These are phyloP conservation scores for Felis chaus DNA, from an alignment of 2,113 vertebrate species.

Conservation along the genomic window DNA sequence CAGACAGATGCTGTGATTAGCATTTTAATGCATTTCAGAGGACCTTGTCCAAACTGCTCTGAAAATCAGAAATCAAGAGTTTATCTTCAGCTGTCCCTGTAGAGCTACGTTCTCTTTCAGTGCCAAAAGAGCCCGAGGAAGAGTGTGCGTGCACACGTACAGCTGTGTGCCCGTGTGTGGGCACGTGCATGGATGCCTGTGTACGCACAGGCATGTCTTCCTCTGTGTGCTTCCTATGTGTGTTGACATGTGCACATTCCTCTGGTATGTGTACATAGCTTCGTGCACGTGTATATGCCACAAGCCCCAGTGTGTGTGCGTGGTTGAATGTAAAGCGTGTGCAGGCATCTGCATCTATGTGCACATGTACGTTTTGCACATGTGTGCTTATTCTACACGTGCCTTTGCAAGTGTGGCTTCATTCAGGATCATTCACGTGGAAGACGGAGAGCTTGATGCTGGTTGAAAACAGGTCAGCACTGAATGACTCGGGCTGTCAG, in stretches of 20 bases:
- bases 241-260: too few relatives aligned
- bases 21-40: slow-evolving; percentile 81
- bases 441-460: neutral
- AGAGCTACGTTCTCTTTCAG: slow-evolving; percentile 53
- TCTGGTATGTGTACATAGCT: neutral
- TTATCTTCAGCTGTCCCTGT: slow-evolving; percentile 72
- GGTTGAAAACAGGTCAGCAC: slow-evolving; percentile 61
- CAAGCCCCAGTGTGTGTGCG: neutral
- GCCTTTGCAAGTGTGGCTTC: slow-evolving; percentile 27
- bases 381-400: neutral
- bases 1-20: slow-evolving; percentile 80
- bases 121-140: slow-evolving; percentile 40
- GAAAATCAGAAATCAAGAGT: slow-evolving; percentile 79
- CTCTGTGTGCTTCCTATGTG: too few relatives aligned
- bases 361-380: neutral
- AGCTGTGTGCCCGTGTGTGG: accelerated
- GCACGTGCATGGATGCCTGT: neutral
- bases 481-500: slow-evolving; percentile 18
- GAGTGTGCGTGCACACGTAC: neutral
- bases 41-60: slow-evolving; percentile 79
- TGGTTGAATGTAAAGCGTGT: neutral
- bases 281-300: neutral
- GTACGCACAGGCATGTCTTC: neutral
- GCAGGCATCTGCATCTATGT: neutral
- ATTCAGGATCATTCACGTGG: neutral